These are phyloP conservation scores for Cyphomyrus discorhynchus DNA, from an alignment of 2,113 vertebrate species.

Conservation along the genomic window DNA sequence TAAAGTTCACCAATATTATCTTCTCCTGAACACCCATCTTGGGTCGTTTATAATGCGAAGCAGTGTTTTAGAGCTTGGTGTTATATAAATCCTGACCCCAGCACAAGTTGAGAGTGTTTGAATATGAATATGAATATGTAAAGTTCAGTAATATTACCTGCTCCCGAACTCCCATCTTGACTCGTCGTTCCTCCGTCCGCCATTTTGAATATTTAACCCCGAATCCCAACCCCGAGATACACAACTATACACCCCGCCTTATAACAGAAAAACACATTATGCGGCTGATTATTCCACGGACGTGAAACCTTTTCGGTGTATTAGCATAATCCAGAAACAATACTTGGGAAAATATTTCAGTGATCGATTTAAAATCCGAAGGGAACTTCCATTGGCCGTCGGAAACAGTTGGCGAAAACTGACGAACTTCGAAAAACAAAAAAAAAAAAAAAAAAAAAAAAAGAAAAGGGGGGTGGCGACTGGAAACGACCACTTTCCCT, in stretches of 20 bases:
- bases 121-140: conserved; percentile 85
- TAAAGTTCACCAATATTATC: not conserved
- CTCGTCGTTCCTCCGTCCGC: conserved; percentile 77
- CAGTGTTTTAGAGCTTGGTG: not conserved
- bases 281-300: not conserved
- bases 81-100: not conserved
- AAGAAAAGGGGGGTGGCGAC: not conserved
- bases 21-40: not conserved
- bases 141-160: conserved; percentile 78
- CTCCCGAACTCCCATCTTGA: conserved; percentile 77
- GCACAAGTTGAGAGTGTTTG: conserved; percentile 51
- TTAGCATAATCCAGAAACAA: not conserved
- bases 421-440: conserved; percentile 20
- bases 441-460: not conserved
- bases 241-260: not conserved
- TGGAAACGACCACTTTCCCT: not conserved
- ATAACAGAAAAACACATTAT: not conserved
- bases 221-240: conserved; percentile 51
- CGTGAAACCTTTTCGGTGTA: not conserved
- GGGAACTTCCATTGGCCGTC: not conserved
- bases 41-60: not conserved
- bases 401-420: conserved; percentile 21
- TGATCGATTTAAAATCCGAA: not conserved
- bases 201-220: conserved; percentile 85
- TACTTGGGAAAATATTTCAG: not conserved